These are phyloP conservation scores for Molanna angustata DNA, from an alignment of 2,888 invertebrate species.

Conservation along the genomic window DNA sequence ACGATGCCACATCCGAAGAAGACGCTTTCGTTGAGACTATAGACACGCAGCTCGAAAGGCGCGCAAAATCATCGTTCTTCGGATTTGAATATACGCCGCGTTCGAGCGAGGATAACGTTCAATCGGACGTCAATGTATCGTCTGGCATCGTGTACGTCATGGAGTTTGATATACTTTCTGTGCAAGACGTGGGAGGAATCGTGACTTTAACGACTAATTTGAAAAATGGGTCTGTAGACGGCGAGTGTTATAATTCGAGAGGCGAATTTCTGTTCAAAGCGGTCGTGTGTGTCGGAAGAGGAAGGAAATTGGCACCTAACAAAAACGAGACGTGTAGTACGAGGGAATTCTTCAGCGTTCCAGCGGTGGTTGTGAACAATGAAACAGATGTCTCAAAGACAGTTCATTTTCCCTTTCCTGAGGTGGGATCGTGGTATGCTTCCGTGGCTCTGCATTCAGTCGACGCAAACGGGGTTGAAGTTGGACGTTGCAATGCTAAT, in stretches of 20 bases:
- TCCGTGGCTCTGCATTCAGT: not conserved
- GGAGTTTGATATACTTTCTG: slow-evolving; percentile 1
- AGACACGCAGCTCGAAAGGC: not conserved
- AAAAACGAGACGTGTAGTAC: not conserved
- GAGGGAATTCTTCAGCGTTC: not conserved
- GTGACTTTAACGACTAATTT: slow-evolving; percentile 1
- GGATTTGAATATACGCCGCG: not conserved
- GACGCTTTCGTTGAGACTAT: not conserved
- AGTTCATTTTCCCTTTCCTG: slow-evolving; percentile 11
- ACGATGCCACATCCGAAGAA: no score
- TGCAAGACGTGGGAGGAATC: slow-evolving; percentile 8
- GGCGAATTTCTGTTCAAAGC: not conserved
- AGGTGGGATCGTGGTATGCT: slow-evolving; percentile 7
- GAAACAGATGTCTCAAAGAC: not conserved
- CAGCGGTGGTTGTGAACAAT: not conserved
- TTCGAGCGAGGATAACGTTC: not conserved
- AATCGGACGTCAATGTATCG: not conserved
- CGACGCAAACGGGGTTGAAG: not conserved
- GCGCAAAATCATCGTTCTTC: not conserved
- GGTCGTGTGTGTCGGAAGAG: slow-evolving; percentile 1
- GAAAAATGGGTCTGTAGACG: not conserved
- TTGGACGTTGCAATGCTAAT: not conserved
- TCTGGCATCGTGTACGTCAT: not conserved
- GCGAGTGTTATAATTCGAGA: no score
- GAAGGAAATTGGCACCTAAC: not conserved